Percentiles rank a stretch among this genome's conserved stretches.
Conservation (phyloP, 2,113 vertebrate genomes). For the Indicator indicator region DNA sequence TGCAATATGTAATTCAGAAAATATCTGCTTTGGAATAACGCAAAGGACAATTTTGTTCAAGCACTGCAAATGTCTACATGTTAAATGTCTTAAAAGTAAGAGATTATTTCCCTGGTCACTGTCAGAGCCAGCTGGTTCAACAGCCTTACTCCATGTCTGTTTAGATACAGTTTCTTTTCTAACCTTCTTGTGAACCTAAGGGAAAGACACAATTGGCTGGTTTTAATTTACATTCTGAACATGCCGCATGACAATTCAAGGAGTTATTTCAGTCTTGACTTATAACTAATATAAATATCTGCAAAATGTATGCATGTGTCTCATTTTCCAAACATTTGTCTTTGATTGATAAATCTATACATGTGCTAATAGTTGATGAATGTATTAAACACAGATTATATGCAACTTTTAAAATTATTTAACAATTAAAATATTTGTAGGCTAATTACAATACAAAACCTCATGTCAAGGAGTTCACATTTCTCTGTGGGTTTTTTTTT, state of each 20-base stretch:
- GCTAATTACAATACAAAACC: neutral
- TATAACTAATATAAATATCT: constrained; percentile 47
- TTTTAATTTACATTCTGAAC: constrained; percentile 68
- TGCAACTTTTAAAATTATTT: neutral
- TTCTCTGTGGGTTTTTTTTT: constrained; percentile 17
- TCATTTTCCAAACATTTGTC: neutral
- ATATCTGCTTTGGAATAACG: neutral
- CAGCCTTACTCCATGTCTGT: neutral
- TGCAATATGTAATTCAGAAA: neutral
- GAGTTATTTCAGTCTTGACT: constrained; percentile 57
- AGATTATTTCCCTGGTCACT: constrained; percentile 29
- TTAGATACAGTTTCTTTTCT: constrained; percentile 47
- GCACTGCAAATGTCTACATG: neutral
- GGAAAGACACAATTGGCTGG: constrained; percentile 41
- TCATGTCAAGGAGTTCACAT: neutral
- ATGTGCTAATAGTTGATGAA: neutral
- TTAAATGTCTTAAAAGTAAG: constrained; percentile 1
- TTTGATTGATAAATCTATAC: constrained; percentile 5
- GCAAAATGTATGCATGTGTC: neutral
- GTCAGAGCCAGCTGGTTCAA: constrained; percentile 27
- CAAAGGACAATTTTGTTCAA: neutral
- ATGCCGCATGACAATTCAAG: constrained; percentile 27
- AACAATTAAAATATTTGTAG: constrained; percentile 29
- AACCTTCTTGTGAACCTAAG: constrained; percentile 51
- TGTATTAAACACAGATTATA: constrained; percentile 16